Evolutionary conservation across 2,888 invertebrate species (phyloP).

Genomic region (Drepana falcataria): DNA sequence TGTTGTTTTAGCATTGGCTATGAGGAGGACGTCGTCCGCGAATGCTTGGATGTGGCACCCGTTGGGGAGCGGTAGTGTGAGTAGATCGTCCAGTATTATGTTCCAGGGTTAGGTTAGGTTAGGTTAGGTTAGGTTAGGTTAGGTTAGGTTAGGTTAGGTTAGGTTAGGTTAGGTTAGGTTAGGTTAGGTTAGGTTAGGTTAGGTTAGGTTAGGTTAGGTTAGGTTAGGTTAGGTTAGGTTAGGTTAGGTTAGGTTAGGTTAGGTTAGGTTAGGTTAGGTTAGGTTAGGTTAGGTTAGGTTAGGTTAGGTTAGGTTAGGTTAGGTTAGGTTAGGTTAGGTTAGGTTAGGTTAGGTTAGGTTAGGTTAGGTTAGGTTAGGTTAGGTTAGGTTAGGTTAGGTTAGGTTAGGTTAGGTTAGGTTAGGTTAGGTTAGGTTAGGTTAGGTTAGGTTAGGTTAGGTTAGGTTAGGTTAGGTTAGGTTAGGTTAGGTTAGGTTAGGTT

Average conservation of each 20-base stretch:
- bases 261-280: constrained; percentile 10
- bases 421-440: constrained; percentile 12
- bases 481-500: constrained; percentile 13
- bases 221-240: constrained; percentile 9
- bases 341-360: constrained; percentile 14
- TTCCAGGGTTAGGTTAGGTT: too few species aligned
- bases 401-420: constrained; percentile 11
- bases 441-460: constrained; percentile 17
- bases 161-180: constrained; percentile 11
- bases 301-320: constrained; percentile 14
- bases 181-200: constrained; percentile 11
- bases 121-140: constrained; percentile 14
- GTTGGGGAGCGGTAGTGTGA: too few species aligned
- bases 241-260: constrained; percentile 10
- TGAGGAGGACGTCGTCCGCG: too few species aligned
- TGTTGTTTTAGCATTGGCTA: too few species aligned
- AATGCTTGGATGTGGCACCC: too few species aligned
- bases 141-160: constrained; percentile 12
- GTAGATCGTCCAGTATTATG: too few species aligned
- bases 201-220: constrained; percentile 11
- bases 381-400: constrained; percentile 10
- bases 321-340: constrained; percentile 15
- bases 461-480: constrained; percentile 17
- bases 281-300: constrained; percentile 11
- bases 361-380: constrained; percentile 12